Conservation (phyloP, 1,140 invertebrate species). For the Bacillus rossius region DNA sequence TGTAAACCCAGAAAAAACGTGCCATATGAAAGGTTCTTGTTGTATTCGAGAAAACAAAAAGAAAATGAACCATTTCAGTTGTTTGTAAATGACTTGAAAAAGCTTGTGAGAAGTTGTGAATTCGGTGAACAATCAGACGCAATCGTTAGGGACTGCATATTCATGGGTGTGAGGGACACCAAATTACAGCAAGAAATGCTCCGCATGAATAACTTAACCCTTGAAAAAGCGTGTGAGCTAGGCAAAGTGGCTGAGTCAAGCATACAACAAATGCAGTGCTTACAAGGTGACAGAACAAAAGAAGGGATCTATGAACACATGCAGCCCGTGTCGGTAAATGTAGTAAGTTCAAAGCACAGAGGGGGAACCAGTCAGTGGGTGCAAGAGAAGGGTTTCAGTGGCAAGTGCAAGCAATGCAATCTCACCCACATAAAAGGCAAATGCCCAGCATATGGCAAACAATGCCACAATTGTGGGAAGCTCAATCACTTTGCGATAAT, state of each 20-base stretch:
- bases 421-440: constrained; percentile 10
- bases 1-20: constrained; percentile 28
- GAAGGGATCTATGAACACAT: background rate
- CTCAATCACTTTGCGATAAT: constrained; percentile 19
- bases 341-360: background rate
- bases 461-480: constrained; percentile 14
- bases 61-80: constrained; percentile 28
- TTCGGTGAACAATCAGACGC: constrained; percentile 29
- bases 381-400: constrained; percentile 6
- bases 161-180: constrained; percentile 30
- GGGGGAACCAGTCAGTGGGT: background rate
- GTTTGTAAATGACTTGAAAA: constrained; percentile 26
- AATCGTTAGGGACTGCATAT: constrained; percentile 33
- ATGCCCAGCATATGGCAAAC: constrained; percentile 25
- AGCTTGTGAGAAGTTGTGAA: constrained; percentile 23
- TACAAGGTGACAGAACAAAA: background rate
- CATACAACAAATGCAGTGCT: constrained; percentile 15
- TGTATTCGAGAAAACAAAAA: constrained; percentile 24
- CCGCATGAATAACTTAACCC: constrained; percentile 25
- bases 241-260: constrained; percentile 24
- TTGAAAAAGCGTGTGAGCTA: constrained; percentile 28
- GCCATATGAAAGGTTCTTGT: constrained; percentile 26
- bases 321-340: constrained; percentile 1
- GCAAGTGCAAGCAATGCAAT: constrained; percentile 18
- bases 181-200: constrained; percentile 30